Base-by-base conservation (phyloP, 2,113 vertebrate species). In the Ammodytes dubius region DNA sequence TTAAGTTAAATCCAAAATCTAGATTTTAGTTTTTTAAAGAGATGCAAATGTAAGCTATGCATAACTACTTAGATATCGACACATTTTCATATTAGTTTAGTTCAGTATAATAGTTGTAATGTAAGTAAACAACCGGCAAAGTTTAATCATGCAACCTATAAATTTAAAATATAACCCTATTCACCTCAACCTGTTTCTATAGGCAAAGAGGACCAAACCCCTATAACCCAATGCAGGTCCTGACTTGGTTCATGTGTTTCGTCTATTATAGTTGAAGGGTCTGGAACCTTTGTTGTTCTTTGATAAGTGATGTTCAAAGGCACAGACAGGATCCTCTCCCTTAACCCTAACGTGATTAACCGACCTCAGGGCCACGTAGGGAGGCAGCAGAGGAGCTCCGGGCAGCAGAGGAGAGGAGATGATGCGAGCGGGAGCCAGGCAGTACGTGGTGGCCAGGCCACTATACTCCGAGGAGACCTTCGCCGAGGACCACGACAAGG, bases 401-500 rank as follows among this genome's bases (percentile, higher is more conserved):
- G 60, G 79, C 74, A 83, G 72, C 53, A 49, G 64, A 83, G 75
- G 43, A 52, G 7, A 27, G 2, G 27, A 80, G 87, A 97, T 96
- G 96, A 95, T 96, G 68, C 95, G 95, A 87, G 77, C 95, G 8
- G 83, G 94, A 74, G 95, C 94, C 4, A 95, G 92, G 78, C 96
- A 96, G 88, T 99, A 98, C 37, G 71, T 95, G 70, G 95, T 99
- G 89, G 90, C 93, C 90, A 95, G 98, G 87, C 94, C 95, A 0
- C 91, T 98, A 37, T 99, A 98, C 85, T 97, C 98, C 0, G 95
- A 97, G 87, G 96, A 96, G 15, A 60, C 77, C 3, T 99, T 99
- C 64, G 81, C 84, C 0, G 91, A 95, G 74, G 95, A 97, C 2
- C 88, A 99, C 15, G 91, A 95, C 82, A 99, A 95, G 90, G 75